Percentiles rank a stretch among this genome's conserved stretches.
phyloP scores from a whole-genome alignment of 2,888 invertebrate species.

The Tridacna crocea region DNA sequence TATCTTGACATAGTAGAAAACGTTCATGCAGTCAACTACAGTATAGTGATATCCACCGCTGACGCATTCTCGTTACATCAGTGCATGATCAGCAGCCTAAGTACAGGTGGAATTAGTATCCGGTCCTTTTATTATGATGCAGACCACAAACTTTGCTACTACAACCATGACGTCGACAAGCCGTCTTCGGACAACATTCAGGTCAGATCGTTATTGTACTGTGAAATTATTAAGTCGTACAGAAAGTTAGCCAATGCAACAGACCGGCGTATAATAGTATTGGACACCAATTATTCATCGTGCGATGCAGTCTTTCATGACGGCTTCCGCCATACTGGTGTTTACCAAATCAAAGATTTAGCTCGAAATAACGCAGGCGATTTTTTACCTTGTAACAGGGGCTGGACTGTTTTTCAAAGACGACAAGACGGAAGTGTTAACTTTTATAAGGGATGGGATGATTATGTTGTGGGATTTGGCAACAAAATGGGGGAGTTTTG shows the following conservation, averaged over 20 bases:
- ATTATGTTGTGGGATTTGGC: conserved; percentile 13
- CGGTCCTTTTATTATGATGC: background rate
- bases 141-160: background rate
- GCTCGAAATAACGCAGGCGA: too few relatives aligned
- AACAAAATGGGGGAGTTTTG: conserved; percentile 28
- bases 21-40: background rate
- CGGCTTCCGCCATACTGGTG: background rate
- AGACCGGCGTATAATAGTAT: background rate
- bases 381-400: background rate
- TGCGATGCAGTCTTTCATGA: background rate
- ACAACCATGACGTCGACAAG: background rate
- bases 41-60: background rate
- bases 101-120: background rate
- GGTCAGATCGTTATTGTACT: background rate
- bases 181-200: background rate
- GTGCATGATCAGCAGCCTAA: background rate
- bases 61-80: background rate
- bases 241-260: background rate
- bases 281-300: background rate
- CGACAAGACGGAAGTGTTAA: conserved; percentile 7
- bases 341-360: background rate
- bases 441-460: background rate
- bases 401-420: conserved; percentile 18
- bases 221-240: background rate
- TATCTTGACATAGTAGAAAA: background rate